Evolutionary conservation across 2,797 vertebrate species (phyloP).

Genomic region (Zenarchopterus dispar): DNA sequence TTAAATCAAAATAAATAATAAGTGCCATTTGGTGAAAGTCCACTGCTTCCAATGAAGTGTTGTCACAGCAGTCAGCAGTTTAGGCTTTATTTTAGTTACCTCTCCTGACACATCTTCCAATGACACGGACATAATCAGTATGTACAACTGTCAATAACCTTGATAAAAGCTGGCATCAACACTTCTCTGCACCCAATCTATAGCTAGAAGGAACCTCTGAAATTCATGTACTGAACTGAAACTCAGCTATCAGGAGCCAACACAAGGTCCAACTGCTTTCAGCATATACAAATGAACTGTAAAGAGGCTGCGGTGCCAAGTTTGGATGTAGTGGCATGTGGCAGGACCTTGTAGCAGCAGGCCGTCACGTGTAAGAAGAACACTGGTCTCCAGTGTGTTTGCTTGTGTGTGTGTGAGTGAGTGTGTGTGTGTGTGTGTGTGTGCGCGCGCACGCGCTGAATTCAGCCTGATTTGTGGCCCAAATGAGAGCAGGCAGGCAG

Average conservation of each 20-base stretch:
- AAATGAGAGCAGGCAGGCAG: slow-evolving; percentile 48
- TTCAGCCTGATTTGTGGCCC: slow-evolving; percentile 62
- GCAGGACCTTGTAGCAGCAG: slow-evolving; percentile 47
- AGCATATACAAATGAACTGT: slow-evolving; percentile 22
- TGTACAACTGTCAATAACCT: slow-evolving; percentile 15
- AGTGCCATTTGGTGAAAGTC: too few species aligned
- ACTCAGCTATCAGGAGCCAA: neutral
- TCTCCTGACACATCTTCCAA: too few species aligned
- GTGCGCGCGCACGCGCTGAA: neutral
- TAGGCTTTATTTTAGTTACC: too few species aligned
- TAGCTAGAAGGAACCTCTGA: too few species aligned
- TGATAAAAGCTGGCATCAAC: slow-evolving; percentile 15
- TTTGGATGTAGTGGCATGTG: slow-evolving; percentile 57
- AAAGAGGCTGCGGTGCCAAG: slow-evolving; percentile 29
- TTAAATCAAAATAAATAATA: too few species aligned
- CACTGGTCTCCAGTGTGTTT: slow-evolving; percentile 19
- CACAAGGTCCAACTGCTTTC: neutral
- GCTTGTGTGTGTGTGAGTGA: neutral
- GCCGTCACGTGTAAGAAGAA: slow-evolving; percentile 46
- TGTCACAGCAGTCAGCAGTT: too few species aligned
- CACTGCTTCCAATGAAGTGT: too few species aligned
- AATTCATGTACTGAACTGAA: neutral
- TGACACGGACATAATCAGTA: too few species aligned
- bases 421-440: neutral
- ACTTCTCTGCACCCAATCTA: neutral